Conservation (phyloP, 2,888 invertebrate species). For the Pherbina coryleti region DNA sequence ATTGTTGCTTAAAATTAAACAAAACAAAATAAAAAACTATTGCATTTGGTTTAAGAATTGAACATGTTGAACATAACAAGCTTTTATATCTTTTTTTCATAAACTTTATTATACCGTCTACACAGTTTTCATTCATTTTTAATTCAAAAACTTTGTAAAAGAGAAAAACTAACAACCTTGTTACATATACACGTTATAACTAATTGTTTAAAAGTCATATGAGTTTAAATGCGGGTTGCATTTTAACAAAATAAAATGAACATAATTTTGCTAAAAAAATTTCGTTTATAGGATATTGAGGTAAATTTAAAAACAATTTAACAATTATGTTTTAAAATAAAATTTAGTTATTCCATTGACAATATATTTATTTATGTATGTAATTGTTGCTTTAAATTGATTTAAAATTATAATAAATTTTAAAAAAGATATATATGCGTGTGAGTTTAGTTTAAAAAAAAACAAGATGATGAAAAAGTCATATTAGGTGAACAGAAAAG, state of each 20-base stretch:
- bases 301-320: not conserved
- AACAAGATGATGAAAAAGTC: slow-evolving; percentile 7
- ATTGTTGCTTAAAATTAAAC: not conserved
- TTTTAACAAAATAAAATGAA: slow-evolving; percentile 6
- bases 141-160: not conserved
- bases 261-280: slow-evolving; percentile 22
- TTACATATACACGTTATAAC: not conserved
- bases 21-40: slow-evolving; percentile 10
- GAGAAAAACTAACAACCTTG: not conserved
- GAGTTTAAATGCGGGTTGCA: not conserved
- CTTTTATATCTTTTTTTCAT: not conserved
- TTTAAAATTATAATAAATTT: slow-evolving; percentile 38
- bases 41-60: slow-evolving; percentile 7
- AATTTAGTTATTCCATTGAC: slow-evolving; percentile 30
- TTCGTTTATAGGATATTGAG: not conserved
- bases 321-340: not conserved
- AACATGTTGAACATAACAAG: not conserved
- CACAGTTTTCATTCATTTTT: not conserved
- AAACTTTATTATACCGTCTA: not conserved
- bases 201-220: not conserved
- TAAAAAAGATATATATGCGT: slow-evolving; percentile 38
- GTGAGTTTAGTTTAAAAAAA: slow-evolving; percentile 17
- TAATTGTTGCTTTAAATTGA: slow-evolving; percentile 30
- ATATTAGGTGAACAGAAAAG: slow-evolving; percentile 26
- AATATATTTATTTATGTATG: slow-evolving; percentile 30